phyloP scores from a whole-genome alignment of 2,797 vertebrate species.

The Ptychadena robeensis region DNA sequence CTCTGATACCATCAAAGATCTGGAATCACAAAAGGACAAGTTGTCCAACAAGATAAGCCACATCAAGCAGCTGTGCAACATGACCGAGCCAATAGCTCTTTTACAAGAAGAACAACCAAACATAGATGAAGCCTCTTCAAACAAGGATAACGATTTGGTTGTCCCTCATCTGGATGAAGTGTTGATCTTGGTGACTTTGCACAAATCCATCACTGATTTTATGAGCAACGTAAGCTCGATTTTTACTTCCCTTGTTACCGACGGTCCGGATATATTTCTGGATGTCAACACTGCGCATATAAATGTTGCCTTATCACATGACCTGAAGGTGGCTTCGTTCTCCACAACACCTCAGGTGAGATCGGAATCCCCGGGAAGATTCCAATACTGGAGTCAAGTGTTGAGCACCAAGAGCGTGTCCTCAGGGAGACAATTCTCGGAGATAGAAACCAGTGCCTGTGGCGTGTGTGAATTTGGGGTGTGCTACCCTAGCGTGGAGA shows the following conservation, averaged over 20 bases:
- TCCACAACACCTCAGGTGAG: not conserved
- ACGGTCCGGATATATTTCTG: not conserved
- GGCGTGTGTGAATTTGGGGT: not conserved
- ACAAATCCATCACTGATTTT: not conserved
- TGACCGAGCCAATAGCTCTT: not conserved
- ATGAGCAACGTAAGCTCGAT: not conserved
- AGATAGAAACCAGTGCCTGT: not conserved
- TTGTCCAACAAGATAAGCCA: not conserved
- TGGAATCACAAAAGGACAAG: not conserved
- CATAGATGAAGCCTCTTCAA: not conserved
- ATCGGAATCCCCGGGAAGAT: not conserved
- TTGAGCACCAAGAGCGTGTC: not conserved
- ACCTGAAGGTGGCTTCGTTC: not conserved
- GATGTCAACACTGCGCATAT: not conserved
- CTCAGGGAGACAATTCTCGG: not conserved
- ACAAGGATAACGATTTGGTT: not conserved
- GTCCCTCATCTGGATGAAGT: not conserved
- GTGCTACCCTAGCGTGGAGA: not conserved
- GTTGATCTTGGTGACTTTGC: not conserved
- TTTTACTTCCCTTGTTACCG: not conserved
- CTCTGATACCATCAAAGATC: not conserved
- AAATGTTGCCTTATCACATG: slow-evolving; percentile 4
- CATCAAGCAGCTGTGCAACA: not conserved
- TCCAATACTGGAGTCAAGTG: not conserved
- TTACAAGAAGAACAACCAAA: not conserved